phyloP scores from a whole-genome alignment of 2,797 vertebrate genomes.

The Hoplostethus mediterraneus region DNA sequence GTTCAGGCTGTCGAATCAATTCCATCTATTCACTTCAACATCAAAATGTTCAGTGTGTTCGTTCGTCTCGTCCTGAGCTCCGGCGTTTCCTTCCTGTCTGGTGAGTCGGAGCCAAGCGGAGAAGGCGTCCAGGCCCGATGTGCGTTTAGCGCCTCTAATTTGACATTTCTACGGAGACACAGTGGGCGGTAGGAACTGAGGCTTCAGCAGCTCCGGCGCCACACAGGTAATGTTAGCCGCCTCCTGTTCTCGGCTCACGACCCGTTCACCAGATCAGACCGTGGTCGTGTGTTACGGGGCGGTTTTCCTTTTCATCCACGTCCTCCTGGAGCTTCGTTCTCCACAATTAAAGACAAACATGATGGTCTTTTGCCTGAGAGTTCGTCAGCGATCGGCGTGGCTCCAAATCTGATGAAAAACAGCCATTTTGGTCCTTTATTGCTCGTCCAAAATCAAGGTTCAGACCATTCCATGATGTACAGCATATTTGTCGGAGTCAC shows the following conservation, averaged over 20 bases:
- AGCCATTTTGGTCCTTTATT: too few species aligned
- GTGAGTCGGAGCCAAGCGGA: constrained; percentile 60
- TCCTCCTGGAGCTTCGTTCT: neutral
- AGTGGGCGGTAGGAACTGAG: constrained; percentile 66
- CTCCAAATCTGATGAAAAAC: too few species aligned
- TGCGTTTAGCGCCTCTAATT: constrained; percentile 74
- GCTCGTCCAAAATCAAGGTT: too few species aligned
- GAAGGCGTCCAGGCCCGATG: constrained; percentile 44
- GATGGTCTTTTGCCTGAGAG: too few species aligned
- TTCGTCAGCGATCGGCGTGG: too few species aligned
- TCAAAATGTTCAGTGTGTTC: constrained; percentile 39
- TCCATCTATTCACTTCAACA: constrained; percentile 23
- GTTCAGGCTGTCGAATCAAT: constrained; percentile 33
- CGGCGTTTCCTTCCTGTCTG: constrained; percentile 45
- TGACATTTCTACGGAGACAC: constrained; percentile 70
- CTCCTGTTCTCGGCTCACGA: constrained; percentile 38
- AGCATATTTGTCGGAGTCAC: too few species aligned
- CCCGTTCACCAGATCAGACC: neutral
- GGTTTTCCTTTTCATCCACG: neutral
- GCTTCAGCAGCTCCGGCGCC: constrained; percentile 46
- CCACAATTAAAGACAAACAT: neutral
- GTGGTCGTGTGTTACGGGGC: too few species aligned
- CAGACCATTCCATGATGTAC: too few species aligned
- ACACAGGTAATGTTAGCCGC: constrained; percentile 33
- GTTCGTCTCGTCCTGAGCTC: neutral